Evolutionary conservation across 2,888 invertebrate genomes (phyloP), one percentile per base, ranked within the genome.

Genomic region (Uloborus plumipes): DNA sequence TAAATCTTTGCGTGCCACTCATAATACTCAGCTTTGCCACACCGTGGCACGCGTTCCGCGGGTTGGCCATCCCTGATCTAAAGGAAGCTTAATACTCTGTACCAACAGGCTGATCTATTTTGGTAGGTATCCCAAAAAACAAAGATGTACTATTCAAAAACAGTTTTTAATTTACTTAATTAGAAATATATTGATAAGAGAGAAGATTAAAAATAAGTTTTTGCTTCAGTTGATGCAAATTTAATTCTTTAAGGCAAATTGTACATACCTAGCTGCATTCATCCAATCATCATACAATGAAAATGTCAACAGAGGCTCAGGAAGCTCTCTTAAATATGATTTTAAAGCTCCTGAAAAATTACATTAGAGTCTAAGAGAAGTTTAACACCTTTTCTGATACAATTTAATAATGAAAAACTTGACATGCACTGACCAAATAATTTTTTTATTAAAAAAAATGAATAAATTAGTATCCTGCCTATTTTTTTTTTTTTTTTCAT

Each of bases 271-370:
- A n/a, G 88, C 87, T 58, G 89, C 89, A 65, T 88, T 90, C 89
- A 97, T 92, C 92, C 98, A 98, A 86, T 95, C 94, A 81, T 94
- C 92, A 89, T 96, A 95, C 70, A 97, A 91, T 39, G 88, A 87
- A 86, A 92, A 93, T 0, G 97, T 97, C 85, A 98, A 91, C 72
- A 98, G 90, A 0, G 98, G 98, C 88, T 97, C 97, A 2, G 97
- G 98, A 85, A 98, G 90, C 89, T 98, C 97, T 74, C 98, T 92
- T 84, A 98, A 91, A 89, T 98, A 98, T 76, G 93, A 93, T 89
- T 99, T 99, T 76, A 99, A 91, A 55, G 95, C 94, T 85, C 89
- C 94, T 89, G 84, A 2, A 85, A 78, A 59, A 67, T 20, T 15
- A 7, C 16, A 6, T 18, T n/a, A 55, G 2, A 26, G 26, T 26